A percentile compares a stretch with the other conserved stretches of the same genome.
phyloP scores from a whole-genome alignment of 1,140 invertebrate species.

The Drosophila aff. region DNA sequence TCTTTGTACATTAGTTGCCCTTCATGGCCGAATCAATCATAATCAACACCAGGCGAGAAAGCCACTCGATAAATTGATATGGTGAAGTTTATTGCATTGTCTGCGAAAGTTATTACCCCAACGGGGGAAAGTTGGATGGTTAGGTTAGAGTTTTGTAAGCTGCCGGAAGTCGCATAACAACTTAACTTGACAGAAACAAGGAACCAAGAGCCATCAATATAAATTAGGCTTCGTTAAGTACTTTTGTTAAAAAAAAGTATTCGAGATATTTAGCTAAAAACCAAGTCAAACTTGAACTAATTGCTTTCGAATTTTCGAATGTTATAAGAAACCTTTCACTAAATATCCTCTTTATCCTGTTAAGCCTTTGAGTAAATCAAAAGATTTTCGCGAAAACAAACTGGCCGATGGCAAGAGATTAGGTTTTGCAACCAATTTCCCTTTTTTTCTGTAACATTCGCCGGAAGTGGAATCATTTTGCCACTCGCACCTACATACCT shows the following conservation, averaged over 20 bases:
- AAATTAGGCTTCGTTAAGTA: background rate
- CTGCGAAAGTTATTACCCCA: conserved; percentile 33
- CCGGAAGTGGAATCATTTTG: conserved; percentile 29
- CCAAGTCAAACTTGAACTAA: background rate
- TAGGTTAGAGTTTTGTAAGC: background rate
- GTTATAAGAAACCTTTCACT: background rate
- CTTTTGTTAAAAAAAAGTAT: too few species aligned
- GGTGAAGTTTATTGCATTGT: conserved; percentile 50
- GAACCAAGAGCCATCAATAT: conserved; percentile 1
- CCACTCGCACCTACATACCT: conserved; percentile 24
- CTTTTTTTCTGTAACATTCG: background rate
- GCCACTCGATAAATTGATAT: conserved; percentile 41
- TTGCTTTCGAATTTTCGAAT: background rate
- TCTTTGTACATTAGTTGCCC: conserved; percentile 48
- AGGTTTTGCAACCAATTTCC: conserved; percentile 10
- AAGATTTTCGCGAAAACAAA: conserved; percentile 1
- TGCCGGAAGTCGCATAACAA: conserved; percentile 5
- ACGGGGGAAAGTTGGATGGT: conserved; percentile 5
- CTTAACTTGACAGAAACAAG: conserved; percentile 19
- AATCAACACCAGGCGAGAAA: conserved; percentile 44
- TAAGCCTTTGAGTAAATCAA: conserved; percentile 2
- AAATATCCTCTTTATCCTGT: background rate
- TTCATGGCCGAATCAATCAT: conserved; percentile 65
- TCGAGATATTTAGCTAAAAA: too few species aligned
- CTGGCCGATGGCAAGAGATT: conserved; percentile 12